Evolutionary conservation across 2,113 vertebrate genomes (phyloP).

Genomic region (Clarias macrocephalus): DNA sequence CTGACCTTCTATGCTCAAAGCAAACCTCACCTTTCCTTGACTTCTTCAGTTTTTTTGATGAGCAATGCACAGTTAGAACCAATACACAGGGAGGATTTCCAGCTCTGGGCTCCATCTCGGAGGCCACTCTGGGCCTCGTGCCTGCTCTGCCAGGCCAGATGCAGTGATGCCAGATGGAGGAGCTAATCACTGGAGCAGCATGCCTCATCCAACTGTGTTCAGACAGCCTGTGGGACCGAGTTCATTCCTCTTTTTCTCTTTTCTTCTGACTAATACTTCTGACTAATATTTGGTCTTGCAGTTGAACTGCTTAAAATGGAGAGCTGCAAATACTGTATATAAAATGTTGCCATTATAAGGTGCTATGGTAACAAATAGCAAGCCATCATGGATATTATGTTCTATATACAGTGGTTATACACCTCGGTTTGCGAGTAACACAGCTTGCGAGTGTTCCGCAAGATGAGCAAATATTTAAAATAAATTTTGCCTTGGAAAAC

Average conservation of each 20-base stretch:
- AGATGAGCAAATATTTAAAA: too few relatives aligned
- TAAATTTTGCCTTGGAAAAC: too few relatives aligned
- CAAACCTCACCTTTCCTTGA: conserved; percentile 46
- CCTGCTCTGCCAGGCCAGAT: conserved; percentile 57
- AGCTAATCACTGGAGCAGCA: conserved; percentile 74
- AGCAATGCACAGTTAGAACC: conserved; percentile 46
- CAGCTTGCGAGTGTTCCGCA: too few relatives aligned
- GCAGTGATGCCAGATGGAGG: conserved; percentile 73
- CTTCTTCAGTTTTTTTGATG: conserved; percentile 27
- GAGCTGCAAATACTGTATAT: neutral
- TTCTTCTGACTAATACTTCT: conserved; percentile 22
- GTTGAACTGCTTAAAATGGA: neutral
- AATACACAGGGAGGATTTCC: conserved; percentile 56
- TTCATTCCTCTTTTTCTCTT: conserved; percentile 59
- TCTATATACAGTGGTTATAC: neutral
- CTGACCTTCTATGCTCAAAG: neutral
- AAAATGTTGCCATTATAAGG: neutral
- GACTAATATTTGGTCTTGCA: conserved; percentile 25
- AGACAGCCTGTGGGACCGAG: conserved; percentile 48
- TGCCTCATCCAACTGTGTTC: conserved; percentile 62
- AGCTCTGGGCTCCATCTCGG: conserved; percentile 59
- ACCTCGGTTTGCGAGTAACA: too few relatives aligned
- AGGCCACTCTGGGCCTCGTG: conserved; percentile 60
- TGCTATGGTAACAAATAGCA: neutral
- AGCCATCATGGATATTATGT: neutral